Base-by-base conservation (phyloP, 1,140 invertebrate genomes). In the Drosophila oshimai region DNA sequence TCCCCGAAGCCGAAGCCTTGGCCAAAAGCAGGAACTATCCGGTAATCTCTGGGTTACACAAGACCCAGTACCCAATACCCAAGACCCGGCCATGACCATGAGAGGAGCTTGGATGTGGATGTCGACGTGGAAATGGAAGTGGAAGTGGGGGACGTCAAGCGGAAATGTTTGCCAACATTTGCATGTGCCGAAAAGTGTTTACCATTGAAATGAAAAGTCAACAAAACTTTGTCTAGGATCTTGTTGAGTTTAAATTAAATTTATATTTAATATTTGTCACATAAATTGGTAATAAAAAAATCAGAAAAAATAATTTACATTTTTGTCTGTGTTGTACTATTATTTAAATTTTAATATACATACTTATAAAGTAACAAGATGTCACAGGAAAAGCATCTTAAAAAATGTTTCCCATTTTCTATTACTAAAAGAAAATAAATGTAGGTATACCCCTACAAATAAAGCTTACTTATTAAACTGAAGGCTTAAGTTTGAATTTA, bases 51-150 rank as follows among this genome's bases (percentile, higher is more conserved):
- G 39, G 15, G 36, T 60, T 61, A 61, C 55, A 61, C 39, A 61
- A 61, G 20, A 44, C 34, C 39, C 47, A n/a, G n/a, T n/a, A n/a
- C n/a, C n/a, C n/a, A n/a, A n/a, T 61, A 61, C 55, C 42, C 39
- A 61, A 61, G 20, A 44, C 34, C 39, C 47, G 74, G 44, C 75
- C 75, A 44, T 78, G 74, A 55, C 74, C 75, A 53, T 74, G 24
- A 10, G 9, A 12, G 3, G 12, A 17, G 15, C 4, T 15, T n/a
- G 36, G 6, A 15, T 20, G 10, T 20, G 17, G 22, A n/a, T 33
- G 34, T 31, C 17, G n/a, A n/a, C n/a, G n/a, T 15, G 31, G 18
- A 50, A 36, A 15, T 20, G 17, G 18, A 26, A 15, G 13, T 36
- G 60, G 18, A 12, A n/a, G 22, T 31, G 29, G 29, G 10, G n/a